phyloP scores from a whole-genome alignment of 2,888 invertebrate genomes.

The Troides aeacus region DNA sequence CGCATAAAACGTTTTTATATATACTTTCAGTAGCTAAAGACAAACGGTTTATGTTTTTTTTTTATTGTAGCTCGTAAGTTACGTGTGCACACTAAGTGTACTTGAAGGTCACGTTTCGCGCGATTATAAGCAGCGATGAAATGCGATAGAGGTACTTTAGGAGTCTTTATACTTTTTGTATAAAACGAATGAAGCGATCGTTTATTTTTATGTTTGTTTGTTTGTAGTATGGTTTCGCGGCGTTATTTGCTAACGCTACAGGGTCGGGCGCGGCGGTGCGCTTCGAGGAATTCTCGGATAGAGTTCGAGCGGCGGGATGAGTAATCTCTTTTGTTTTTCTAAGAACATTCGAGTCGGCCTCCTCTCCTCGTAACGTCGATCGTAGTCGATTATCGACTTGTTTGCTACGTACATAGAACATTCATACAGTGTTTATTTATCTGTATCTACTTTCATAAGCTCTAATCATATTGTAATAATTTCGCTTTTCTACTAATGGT shows the following conservation, averaged over 20 bases:
- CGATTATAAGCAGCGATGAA: conserved; percentile 17
- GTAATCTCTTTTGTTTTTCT: conserved; percentile 80
- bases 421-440: conserved; percentile 14
- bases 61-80: background rate
- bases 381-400: conserved; percentile 64
- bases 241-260: conserved; percentile 58
- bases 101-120: conserved; percentile 1
- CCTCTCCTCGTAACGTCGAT: conserved; percentile 42
- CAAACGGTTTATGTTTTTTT: conserved; percentile 5
- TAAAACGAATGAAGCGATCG: conserved; percentile 16
- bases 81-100: background rate
- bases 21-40: conserved; percentile 31
- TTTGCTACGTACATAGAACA: conserved; percentile 42
- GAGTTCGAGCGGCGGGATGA: conserved; percentile 75
- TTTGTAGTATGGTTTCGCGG: conserved; percentile 18
- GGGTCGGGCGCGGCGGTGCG: conserved; percentile 51
- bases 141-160: conserved; percentile 23
- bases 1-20: conserved; percentile 41
- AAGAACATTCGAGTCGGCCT: conserved; percentile 51
- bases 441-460: background rate
- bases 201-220: conserved; percentile 27
- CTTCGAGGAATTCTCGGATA: conserved; percentile 73
- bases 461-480: too few species aligned
- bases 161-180: conserved; percentile 12
- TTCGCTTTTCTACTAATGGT: too few species aligned